Percentiles rank a stretch among this genome's conserved stretches.
Evolutionary conservation across 2,113 vertebrate species (phyloP).

Genomic region (Nansenia antarctica): DNA sequence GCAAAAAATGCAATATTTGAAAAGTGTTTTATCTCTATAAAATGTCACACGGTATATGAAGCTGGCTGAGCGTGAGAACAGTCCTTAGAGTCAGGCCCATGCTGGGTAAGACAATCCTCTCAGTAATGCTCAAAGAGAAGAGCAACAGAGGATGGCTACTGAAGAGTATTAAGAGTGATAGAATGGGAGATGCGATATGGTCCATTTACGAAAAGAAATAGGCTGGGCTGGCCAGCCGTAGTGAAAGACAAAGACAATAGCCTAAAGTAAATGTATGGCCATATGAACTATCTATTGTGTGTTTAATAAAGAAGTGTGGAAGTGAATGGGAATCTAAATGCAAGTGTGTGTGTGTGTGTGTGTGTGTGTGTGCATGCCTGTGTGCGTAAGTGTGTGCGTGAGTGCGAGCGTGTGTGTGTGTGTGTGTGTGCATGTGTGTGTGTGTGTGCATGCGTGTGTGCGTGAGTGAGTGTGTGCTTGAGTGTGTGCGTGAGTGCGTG

Average conservation of each 20-base stretch:
- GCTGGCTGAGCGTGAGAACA: conserved; percentile 66
- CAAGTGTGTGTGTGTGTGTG: background rate
- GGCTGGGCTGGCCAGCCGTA: conserved; percentile 29
- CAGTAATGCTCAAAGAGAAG: conserved; percentile 12
- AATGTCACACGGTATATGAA: conserved; percentile 55
- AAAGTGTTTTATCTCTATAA: conserved; percentile 58
- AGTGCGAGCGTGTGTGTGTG: too few relatives aligned
- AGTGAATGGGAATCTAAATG: background rate
- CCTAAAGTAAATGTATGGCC: background rate
- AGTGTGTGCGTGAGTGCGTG: conserved; percentile 15
- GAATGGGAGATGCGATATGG: conserved; percentile 46
- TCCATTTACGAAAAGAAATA: conserved; percentile 47
- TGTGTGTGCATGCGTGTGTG: background rate
- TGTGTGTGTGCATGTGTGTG: background rate
- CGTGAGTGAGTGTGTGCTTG: background rate
- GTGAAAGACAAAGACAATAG: conserved; percentile 20
- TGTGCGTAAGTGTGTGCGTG: too few relatives aligned
- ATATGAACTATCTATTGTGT: conserved; percentile 8
- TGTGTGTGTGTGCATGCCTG: too few relatives aligned
- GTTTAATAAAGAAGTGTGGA: background rate
- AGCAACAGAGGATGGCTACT: conserved; percentile 63
- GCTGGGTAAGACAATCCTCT: too few relatives aligned
- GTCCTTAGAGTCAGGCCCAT: conserved; percentile 42
- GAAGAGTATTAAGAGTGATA: conserved; percentile 53
- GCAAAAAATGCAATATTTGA: conserved; percentile 29